Percentiles rank a stretch among this genome's conserved stretches.
These are phyloP conservation scores for Cactoblastis cactorum DNA, from an alignment of 2,888 invertebrate genomes.

Conservation along the genomic window DNA sequence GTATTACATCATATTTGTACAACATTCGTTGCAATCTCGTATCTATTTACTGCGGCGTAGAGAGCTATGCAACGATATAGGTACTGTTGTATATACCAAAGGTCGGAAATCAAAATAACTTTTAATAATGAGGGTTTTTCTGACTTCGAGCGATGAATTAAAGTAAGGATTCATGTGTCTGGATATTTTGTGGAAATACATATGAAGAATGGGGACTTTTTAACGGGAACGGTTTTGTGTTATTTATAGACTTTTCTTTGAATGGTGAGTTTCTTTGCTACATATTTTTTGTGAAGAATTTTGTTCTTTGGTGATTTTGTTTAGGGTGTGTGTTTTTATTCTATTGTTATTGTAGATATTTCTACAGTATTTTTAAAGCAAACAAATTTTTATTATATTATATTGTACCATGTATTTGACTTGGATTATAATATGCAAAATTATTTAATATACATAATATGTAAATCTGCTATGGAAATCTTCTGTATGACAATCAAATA, in stretches of 20 bases:
- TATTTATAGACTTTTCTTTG: background rate
- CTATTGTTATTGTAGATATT: background rate
- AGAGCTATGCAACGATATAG: background rate
- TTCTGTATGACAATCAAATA: no score
- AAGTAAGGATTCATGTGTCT: slow-evolving; percentile 3
- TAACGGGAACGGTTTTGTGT: background rate
- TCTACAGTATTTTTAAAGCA: no score
- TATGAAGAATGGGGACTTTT: background rate
- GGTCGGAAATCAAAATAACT: slow-evolving; percentile 11
- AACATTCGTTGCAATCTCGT: no score
- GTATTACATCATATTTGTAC: no score
- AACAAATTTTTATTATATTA: no score
- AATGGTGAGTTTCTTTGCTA: background rate
- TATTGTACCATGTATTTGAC: no score
- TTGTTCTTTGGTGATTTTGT: background rate
- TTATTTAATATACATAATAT: no score
- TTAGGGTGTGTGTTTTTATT: background rate
- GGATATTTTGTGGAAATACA: background rate
- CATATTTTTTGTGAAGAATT: background rate
- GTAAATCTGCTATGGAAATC: no score
- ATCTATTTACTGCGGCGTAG: background rate
- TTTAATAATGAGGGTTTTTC: slow-evolving; percentile 14
- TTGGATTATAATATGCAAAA: no score
- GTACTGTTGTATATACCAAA: background rate
- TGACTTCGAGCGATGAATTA: slow-evolving; percentile 8